A percentile compares a stretch with the other conserved stretches of the same genome.
Evolutionary conservation across 2,888 invertebrate genomes (phyloP).

Genomic region (Heteromurus nitidus): DNA sequence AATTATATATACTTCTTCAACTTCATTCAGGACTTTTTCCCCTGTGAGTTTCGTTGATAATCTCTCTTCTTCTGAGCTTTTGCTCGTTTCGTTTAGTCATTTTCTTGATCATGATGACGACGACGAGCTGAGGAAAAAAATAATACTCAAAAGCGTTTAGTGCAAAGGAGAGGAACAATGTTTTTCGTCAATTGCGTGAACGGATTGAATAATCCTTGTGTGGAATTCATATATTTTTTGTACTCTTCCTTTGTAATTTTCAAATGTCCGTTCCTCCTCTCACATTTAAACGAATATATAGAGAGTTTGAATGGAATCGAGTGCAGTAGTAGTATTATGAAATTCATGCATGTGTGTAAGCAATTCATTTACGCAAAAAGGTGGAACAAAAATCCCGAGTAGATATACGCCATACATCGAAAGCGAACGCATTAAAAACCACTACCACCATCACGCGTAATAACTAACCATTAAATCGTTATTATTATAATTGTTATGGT

Average conservation of each 20-base stretch:
- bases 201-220: constrained; percentile 5
- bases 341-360: constrained; percentile 30
- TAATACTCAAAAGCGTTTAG: no score
- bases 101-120: background rate
- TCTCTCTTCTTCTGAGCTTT: background rate
- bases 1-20: background rate
- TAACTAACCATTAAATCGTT: constrained; percentile 39
- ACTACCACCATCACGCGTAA: constrained; percentile 18
- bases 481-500: constrained; percentile 36
- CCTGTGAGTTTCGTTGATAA: background rate
- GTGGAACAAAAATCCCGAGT: constrained; percentile 11
- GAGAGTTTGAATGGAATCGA: constrained; percentile 12
- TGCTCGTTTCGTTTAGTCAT: constrained; percentile 13
- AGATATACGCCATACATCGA: no score
- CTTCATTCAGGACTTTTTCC: constrained; percentile 6
- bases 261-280: background rate
- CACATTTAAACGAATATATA: background rate
- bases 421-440: no score
- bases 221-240: no score
- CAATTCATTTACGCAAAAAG: constrained; percentile 38
- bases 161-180: no score
- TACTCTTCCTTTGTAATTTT: no score
- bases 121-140: no score
- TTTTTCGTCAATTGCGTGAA: constrained; percentile 43
- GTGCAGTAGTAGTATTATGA: no score